Evolutionary conservation across 2,113 vertebrate species (phyloP).

Genomic region (Podilymbus podiceps): DNA sequence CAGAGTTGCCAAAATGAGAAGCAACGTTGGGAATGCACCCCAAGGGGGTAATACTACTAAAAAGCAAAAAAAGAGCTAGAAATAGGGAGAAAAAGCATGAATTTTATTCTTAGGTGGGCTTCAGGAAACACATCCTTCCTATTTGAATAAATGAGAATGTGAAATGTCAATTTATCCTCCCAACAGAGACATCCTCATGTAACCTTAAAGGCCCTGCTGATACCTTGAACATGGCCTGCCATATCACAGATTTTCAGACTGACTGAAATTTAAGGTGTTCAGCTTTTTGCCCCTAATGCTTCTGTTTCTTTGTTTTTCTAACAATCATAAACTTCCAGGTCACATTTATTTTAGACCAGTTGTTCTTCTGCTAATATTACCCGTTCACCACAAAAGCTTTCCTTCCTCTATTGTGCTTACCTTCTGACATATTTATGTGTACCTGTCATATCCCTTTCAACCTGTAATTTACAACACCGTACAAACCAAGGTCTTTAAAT

Average conservation of each 20-base stretch:
- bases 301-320: background rate
- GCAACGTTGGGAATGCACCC: background rate
- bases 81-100: background rate
- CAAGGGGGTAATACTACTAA: background rate
- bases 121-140: background rate
- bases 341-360: background rate
- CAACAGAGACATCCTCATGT: background rate
- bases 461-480: background rate
- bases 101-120: background rate
- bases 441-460: background rate
- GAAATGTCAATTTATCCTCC: background rate
- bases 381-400: background rate
- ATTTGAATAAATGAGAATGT: background rate
- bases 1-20: background rate
- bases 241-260: background rate
- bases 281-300: background rate
- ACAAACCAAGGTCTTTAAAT: background rate
- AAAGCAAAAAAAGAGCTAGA: background rate
- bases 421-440: background rate
- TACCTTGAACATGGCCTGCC: rapidly evolving
- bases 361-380: background rate
- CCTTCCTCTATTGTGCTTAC: background rate
- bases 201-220: background rate
- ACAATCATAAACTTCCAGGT: background rate
- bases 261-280: background rate